Evolutionary conservation across 37 sponge, comb jelly and placozoan species (phyloP).

Genomic region (Eunapius fragilis): DNA sequence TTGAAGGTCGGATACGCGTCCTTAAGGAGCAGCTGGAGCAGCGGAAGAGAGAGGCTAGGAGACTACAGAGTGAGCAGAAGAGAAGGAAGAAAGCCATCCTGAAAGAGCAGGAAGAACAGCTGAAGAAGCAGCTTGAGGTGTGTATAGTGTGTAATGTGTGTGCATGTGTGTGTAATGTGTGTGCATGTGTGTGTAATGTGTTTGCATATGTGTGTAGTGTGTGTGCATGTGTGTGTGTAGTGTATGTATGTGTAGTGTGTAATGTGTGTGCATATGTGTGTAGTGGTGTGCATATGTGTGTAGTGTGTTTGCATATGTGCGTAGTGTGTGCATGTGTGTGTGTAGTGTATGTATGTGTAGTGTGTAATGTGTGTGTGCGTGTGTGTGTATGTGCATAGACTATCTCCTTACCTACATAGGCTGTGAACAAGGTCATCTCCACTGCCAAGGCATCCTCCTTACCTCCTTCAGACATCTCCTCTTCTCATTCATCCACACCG

Average conservation of each 20-base stretch:
- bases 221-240: neutral
- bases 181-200: neutral
- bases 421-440: neutral
- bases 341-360: neutral
- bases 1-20: constrained; percentile 59
- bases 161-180: neutral
- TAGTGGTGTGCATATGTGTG: neutral
- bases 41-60: constrained; percentile 59
- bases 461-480: neutral
- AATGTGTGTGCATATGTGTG: neutral
- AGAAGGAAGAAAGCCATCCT: constrained; percentile 57
- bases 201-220: neutral
- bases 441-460: neutral
- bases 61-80: constrained; percentile 60
- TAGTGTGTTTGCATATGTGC: neutral
- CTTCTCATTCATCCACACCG: neutral
- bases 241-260: neutral
- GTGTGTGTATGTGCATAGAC: neutral
- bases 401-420: neutral
- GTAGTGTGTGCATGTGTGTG: neutral
- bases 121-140: constrained; percentile 62
- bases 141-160: neutral
- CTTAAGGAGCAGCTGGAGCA: constrained; percentile 58
- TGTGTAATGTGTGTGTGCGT: neutral
- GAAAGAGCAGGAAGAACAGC: constrained; percentile 61